Evolutionary conservation across 2,113 vertebrate genomes (phyloP), one percentile per base, ranked within the genome.

Genomic region (Origma solitaria): DNA sequence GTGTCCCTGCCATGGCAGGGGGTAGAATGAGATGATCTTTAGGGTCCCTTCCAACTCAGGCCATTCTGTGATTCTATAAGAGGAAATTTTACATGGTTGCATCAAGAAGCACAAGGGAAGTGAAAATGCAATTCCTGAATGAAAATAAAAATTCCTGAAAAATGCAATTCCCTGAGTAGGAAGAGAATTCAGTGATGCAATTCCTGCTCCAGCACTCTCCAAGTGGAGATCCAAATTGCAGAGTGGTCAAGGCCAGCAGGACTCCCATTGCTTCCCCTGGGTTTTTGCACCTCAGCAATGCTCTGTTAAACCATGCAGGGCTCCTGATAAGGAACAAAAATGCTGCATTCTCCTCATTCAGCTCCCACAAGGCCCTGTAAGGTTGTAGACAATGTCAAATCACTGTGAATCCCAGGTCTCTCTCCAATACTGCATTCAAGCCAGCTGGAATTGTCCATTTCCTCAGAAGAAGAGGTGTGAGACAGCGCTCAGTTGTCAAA

Each of bases 1-100:
- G 19, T 24, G 60, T 17, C 15, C 27, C 68, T 44, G 51, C 31
- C 11, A 11, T 18, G 58, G 37, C 37, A 66, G 23, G 8, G 35
- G 10, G 0, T 7, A 33, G 13, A 81, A 58, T 2, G 1, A 14
- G 16, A 0, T 30, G 11, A 45, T 25, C 11, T 30, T 53, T 38
- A 24, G 30, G 4, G 13, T 40, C 20, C 8, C 6, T 18, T 75
- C 60, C 45, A 58, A 30, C 28, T 19, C 53, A 66, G 9, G 9
- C 33, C 24, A 15, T 24, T 66, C 37, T 82, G 16, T 60, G 33
- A 17, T 45, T 16, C 58, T 14, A 1, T 23, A 51, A 64, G 2
- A 30, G 37, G n/a, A 65, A 38, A 82, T 91, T 83, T 93, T 73
- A 78, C 17, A 37, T 19, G 30, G 18, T 21, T 82, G 44, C 82